Evolutionary conservation across 2,888 invertebrate genomes (phyloP).

Genomic region (Rugalucina vietnamica): DNA sequence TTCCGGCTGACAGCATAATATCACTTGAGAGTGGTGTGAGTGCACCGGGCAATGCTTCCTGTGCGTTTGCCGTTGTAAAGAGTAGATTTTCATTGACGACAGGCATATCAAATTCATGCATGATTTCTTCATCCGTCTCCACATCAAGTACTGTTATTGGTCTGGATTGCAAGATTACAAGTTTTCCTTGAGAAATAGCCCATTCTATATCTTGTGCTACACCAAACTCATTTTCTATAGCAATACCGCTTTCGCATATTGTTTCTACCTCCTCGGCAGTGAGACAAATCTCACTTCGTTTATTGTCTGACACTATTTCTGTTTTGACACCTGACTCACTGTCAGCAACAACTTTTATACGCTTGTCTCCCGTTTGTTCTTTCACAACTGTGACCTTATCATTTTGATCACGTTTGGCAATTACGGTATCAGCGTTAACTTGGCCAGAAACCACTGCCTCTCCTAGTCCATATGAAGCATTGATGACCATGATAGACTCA

Average conservation of each 20-base stretch:
- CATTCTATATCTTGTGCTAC: slow-evolving; percentile 25
- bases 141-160: slow-evolving; percentile 9
- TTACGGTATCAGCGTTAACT: not conserved
- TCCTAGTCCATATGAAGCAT: slow-evolving; percentile 21
- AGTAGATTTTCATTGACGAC: not conserved
- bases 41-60: slow-evolving; percentile 25
- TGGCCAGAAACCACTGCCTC: slow-evolving; percentile 23
- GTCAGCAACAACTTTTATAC: not conserved
- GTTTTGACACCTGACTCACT: too few species aligned
- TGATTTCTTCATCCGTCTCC: slow-evolving; percentile 15
- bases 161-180: slow-evolving; percentile 24
- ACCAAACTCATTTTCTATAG: not conserved
- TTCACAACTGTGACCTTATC: not conserved
- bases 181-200: not conserved
- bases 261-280: too few species aligned
- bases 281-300: too few species aligned
- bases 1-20: not conserved
- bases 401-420: not conserved
- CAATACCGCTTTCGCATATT: too few species aligned
- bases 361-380: not conserved
- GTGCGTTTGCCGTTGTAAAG: slow-evolving; percentile 19
- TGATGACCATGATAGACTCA: slow-evolving; percentile 12
- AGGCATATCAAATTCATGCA: slow-evolving; percentile 36
- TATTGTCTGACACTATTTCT: too few species aligned
- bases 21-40: slow-evolving; percentile 1